Evolutionary conservation across 2,888 invertebrate species (phyloP).

Genomic region (Nomada ferruginata): DNA sequence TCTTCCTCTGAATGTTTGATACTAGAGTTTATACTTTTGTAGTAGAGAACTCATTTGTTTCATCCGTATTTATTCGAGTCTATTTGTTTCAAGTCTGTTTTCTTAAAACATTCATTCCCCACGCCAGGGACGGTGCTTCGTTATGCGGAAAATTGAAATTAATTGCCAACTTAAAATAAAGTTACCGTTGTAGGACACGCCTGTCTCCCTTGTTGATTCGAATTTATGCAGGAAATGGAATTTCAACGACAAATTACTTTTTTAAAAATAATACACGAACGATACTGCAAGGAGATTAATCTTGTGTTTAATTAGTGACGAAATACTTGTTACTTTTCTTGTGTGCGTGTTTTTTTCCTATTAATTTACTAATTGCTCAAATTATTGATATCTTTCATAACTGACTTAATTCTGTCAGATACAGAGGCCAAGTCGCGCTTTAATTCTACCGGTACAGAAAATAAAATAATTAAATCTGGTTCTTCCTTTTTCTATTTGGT

Average conservation of each 20-base stretch:
- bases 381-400: no score
- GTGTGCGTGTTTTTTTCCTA: neutral
- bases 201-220: neutral
- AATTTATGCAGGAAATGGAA: slow-evolving; percentile 1
- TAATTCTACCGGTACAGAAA: no score
- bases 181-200: neutral
- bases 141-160: slow-evolving; percentile 22
- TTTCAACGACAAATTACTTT: neutral
- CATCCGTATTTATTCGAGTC: slow-evolving; percentile 6
- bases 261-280: no score
- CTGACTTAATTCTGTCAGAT: no score
- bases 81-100: neutral
- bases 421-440: no score
- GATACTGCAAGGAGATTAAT: neutral
- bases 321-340: neutral
- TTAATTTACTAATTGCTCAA: neutral
- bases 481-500: no score
- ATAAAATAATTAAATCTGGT: no score
- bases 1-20: neutral
- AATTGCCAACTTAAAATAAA: slow-evolving; percentile 12
- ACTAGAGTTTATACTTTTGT: neutral
- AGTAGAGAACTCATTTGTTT: slow-evolving; percentile 8
- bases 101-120: neutral
- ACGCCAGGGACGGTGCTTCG: neutral
- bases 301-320: neutral